Evolutionary conservation across 1,140 invertebrate genomes (phyloP).

Genomic region (Heliconius hermathena): DNA sequence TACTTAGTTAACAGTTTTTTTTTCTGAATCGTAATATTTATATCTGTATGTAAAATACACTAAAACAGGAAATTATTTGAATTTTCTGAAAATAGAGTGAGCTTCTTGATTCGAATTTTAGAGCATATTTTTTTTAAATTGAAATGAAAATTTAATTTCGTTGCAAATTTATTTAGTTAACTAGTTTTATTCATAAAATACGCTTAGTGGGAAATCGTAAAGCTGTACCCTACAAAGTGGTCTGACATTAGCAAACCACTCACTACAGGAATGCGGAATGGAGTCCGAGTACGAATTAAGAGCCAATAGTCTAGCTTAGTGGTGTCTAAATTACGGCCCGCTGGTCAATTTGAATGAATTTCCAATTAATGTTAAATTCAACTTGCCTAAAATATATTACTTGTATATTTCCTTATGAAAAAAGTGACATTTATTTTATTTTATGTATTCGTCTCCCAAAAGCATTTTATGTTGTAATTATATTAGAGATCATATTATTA

Average conservation of each 20-base stretch:
- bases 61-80: too few species aligned
- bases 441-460: too few species aligned
- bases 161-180: neutral
- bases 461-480: too few species aligned
- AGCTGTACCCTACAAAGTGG: constrained; percentile 17
- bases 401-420: too few species aligned
- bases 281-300: constrained; percentile 35
- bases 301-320: constrained; percentile 24
- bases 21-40: neutral
- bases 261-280: constrained; percentile 46
- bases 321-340: neutral
- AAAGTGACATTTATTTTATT: too few species aligned
- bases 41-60: neutral
- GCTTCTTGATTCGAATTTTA: too few species aligned
- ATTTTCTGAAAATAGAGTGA: too few species aligned
- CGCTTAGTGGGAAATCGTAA: constrained; percentile 24
- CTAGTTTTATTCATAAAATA: neutral
- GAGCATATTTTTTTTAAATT: too few species aligned
- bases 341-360: neutral
- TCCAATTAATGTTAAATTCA: neutral
- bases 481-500: too few species aligned
- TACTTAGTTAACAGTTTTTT: too few species aligned
- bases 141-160: neutral
- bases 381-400: neutral
- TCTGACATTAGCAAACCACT: constrained; percentile 32